These are phyloP conservation scores for Cryptotis parvus DNA, from an alignment of 2,113 vertebrate species.

Conservation along the genomic window DNA sequence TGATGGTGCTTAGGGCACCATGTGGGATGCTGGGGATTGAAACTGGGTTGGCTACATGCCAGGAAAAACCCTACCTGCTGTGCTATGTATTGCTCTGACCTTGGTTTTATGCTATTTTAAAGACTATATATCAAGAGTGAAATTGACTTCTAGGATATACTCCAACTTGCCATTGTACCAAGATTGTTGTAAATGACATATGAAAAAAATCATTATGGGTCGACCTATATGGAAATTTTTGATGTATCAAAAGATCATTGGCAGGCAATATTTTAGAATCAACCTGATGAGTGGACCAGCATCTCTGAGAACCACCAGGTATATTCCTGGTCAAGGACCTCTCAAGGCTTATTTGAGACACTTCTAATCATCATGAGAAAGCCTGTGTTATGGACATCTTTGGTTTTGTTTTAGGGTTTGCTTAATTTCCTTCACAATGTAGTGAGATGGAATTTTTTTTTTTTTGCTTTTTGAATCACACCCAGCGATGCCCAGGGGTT, in stretches of 20 bases:
- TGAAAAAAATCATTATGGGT: constrained; percentile 10
- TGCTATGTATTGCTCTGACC: too few species aligned
- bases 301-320: background rate
- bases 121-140: constrained; percentile 27
- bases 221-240: background rate
- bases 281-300: background rate
- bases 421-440: constrained; percentile 39
- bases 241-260: background rate
- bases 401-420: constrained; percentile 48
- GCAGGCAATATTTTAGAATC: background rate
- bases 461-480: too few species aligned
- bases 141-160: background rate
- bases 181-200: constrained; percentile 3
- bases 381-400: background rate
- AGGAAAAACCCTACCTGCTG: too few species aligned
- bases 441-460: constrained; percentile 48
- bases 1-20: too few species aligned
- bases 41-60: too few species aligned
- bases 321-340: background rate
- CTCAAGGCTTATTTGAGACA: background rate
- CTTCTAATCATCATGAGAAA: background rate
- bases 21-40: too few species aligned
- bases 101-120: constrained; percentile 28
- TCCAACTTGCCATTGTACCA: background rate
- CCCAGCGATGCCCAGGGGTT: too few species aligned